Evolutionary conservation across 2,113 vertebrate genomes (phyloP).

Genomic region (Cynocephalus volans): DNA sequence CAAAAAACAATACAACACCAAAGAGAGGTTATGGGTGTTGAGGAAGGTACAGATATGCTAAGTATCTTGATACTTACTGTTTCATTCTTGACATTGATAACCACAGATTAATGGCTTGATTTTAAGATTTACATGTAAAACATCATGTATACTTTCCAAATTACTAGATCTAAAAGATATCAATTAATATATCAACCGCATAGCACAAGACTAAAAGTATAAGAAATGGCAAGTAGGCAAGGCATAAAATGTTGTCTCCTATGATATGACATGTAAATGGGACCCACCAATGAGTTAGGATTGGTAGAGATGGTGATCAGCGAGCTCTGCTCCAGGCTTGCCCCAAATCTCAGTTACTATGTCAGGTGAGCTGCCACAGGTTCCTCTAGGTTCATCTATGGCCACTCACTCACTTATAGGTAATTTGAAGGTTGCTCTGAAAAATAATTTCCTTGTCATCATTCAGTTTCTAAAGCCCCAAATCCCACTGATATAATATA

Average conservation of each 20-base stretch:
- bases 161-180: slow-evolving; percentile 9
- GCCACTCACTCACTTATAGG: background rate
- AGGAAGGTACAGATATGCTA: background rate
- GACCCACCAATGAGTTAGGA: background rate
- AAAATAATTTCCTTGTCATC: background rate
- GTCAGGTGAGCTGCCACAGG: background rate
- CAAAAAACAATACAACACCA: background rate
- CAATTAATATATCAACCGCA: background rate
- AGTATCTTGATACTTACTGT: slow-evolving; percentile 1
- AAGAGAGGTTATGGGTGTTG: background rate
- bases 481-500: background rate
- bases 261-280: background rate
- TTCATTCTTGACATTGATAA: slow-evolving; percentile 40
- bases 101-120: background rate
- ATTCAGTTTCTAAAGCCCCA: background rate
- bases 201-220: background rate
- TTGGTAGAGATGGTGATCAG: background rate
- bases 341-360: background rate
- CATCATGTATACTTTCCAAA: background rate
- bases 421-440: background rate
- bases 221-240: background rate
- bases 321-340: background rate
- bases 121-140: background rate
- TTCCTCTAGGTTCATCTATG: background rate
- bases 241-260: background rate